These are phyloP conservation scores for Gephyroberyx darwinii DNA, from an alignment of 2,797 vertebrate species.

Conservation along the genomic window DNA sequence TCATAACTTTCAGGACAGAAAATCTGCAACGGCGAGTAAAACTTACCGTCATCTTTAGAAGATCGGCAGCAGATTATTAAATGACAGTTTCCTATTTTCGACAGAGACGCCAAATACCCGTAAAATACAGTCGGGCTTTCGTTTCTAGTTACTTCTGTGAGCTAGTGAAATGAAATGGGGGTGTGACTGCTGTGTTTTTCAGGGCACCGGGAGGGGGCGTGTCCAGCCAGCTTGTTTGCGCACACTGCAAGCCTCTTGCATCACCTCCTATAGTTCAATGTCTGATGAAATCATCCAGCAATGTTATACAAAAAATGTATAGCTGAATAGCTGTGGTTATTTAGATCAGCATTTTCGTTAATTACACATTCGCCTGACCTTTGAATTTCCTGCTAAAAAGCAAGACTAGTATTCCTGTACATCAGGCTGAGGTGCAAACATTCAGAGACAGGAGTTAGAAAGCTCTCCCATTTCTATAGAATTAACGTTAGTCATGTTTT, in stretches of 20 bases:
- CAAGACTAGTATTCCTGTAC: not conserved
- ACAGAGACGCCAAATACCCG: not conserved
- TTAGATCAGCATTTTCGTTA: not conserved
- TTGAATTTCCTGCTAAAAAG: not conserved
- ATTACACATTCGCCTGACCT: not conserved
- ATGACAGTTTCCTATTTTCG: not conserved
- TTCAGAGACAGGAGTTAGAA: no score
- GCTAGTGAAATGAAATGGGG: slow-evolving; percentile 3
- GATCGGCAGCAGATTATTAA: not conserved
- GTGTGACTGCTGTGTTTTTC: slow-evolving; percentile 46
- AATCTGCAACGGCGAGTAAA: not conserved
- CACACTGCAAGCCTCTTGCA: slow-evolving; percentile 69
- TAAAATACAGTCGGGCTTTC: not conserved
- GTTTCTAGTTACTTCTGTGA: not conserved
- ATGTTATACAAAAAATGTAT: slow-evolving; percentile 1
- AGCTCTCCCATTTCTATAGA: no score
- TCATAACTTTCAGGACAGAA: slow-evolving; percentile 21
- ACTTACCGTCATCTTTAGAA: slow-evolving; percentile 62
- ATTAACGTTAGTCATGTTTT: no score
- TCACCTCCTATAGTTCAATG: slow-evolving; percentile 62
- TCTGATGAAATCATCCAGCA: slow-evolving; percentile 74
- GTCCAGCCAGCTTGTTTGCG: slow-evolving; percentile 60
- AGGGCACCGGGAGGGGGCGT: slow-evolving; percentile 65
- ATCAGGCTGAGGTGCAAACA: no score
- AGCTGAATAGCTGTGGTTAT: slow-evolving; percentile 5